Base-by-base conservation (phyloP, 2,888 invertebrate genomes). In the Polyommatus iphigenia region DNA sequence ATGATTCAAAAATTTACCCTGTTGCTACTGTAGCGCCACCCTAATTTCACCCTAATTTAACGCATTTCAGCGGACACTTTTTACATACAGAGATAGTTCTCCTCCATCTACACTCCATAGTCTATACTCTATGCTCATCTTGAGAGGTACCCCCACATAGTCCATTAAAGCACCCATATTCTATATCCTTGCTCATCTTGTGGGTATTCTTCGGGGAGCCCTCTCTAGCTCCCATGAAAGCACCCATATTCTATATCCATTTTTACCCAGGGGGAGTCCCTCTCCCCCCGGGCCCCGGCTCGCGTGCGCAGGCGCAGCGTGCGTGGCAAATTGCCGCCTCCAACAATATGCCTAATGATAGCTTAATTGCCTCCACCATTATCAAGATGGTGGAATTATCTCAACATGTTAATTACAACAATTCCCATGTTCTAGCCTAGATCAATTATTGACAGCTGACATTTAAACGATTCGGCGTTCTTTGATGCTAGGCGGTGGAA, bases 341-440 rank as follows among this genome's bases (percentile, higher is more conserved):
- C 81, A 79, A 81, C 82, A 81, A 82, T 81, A 83, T 80, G 76
- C 82, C 81, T 84, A 84, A 84, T 84, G 84, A 83, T 84, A 83
- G 82, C 82, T 83, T 84, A 84, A 84, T 84, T 83, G 83, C 81
- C 78, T 82, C 81, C 78, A 32, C 29, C 24, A 67, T 67, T 24
- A 62, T 62, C 24, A 18, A 67, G 67, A 67, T 29, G 67, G 67
- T 15, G 29, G 32, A 32, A 32, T 67, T 29, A 32, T 29, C 24
- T 24, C 29, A 18, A 32, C 29, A 67, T 32, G 67, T 29, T 67
- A 67, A 67, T 67, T 15, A 67, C 67, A 29, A 67, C 15, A 67
- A 67, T 67, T 67, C 6, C 29, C 15, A 67, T 67, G 67, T 67
- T 15, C 67, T 32, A 67, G 67, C 15, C 29, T 67, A 67, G 67